Evolutionary conservation across 2,888 invertebrate genomes (phyloP).

Genomic region (Scrobipalpa atriplicella): DNA sequence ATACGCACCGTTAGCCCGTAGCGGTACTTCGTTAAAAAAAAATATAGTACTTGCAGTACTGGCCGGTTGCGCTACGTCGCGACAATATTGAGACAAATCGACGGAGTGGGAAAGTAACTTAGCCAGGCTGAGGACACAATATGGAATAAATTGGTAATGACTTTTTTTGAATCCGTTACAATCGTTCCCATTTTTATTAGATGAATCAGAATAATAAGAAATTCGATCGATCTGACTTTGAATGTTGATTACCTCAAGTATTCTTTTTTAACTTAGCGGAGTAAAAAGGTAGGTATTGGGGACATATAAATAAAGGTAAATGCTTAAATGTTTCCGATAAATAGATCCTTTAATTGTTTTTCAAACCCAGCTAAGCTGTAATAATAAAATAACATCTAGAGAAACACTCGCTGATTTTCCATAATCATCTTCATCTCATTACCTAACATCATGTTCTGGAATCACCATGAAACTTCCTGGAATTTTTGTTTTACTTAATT

Average conservation of each 20-base stretch:
- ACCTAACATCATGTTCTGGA: neutral
- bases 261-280: too few relatives aligned
- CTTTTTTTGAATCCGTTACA: too few relatives aligned
- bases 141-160: too few relatives aligned
- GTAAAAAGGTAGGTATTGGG: too few relatives aligned
- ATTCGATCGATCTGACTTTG: too few relatives aligned
- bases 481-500: neutral
- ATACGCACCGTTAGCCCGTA: conserved; percentile 59
- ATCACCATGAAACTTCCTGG: neutral
- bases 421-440: neutral
- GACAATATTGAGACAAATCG: conserved; percentile 57
- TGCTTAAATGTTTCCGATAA: too few relatives aligned
- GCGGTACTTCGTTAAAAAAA: conserved; percentile 38
- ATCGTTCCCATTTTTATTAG: too few relatives aligned
- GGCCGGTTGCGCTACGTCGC: conserved; percentile 35
- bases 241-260: too few relatives aligned
- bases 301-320: too few relatives aligned
- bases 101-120: conserved; percentile 38
- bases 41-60: neutral
- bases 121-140: conserved; percentile 32
- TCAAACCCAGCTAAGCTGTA: too few relatives aligned
- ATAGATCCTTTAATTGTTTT: too few relatives aligned
- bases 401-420: neutral
- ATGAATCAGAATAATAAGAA: too few relatives aligned
- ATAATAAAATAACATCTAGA: neutral